Base-by-base conservation (phyloP, 2,888 invertebrate species). In the Andrena praecox region DNA sequence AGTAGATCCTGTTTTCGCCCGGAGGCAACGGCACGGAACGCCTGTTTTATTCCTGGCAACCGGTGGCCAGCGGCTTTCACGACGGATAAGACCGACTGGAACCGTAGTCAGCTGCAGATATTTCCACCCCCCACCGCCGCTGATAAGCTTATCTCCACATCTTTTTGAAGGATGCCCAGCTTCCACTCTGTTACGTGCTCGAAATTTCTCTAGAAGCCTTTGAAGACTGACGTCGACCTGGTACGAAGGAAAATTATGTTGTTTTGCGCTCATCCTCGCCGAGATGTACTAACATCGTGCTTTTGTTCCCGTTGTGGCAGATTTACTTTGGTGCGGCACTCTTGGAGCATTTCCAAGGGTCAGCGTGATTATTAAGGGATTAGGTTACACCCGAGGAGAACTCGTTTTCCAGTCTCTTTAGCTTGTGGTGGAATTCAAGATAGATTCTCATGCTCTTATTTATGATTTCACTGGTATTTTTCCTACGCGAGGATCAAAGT, bases 1-100 rank as follows among this genome's bases (percentile, higher is more conserved):
- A 52, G 73, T 42, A 24, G 33, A 60, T 67, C 73, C 60, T 48
- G 52, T 67, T 74, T 77, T 62, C 42, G 52, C 35, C 20, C 1
- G 4, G n/a, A 20, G 31, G 35, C 29, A 59, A 7, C n/a, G 42
- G 12, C 3, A 24, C n/a, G 77, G 31, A 66, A 74, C 35, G 60
- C 2, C 27, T 63, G 68, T 79, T 79, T 76, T 66, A 79, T 79
- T 76, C 78, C 56, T n/a, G 60, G 42, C 69, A 64, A 74, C 50
- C 62, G 33, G 42, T 68, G 78, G 54, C 48, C 56, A 68, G 31
- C 56, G 31, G 59, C 27, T 70, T 77, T 67, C 76, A 31, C 70
- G 27, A 42, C 7, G 66, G 52, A 62, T 70, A 76, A 76, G 24
- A 66, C 50, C 29, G 3, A 12, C 33, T 10, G 16, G 59, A 59